Base-by-base conservation (phyloP, 2,113 vertebrate genomes). In the Solea senegalensis region DNA sequence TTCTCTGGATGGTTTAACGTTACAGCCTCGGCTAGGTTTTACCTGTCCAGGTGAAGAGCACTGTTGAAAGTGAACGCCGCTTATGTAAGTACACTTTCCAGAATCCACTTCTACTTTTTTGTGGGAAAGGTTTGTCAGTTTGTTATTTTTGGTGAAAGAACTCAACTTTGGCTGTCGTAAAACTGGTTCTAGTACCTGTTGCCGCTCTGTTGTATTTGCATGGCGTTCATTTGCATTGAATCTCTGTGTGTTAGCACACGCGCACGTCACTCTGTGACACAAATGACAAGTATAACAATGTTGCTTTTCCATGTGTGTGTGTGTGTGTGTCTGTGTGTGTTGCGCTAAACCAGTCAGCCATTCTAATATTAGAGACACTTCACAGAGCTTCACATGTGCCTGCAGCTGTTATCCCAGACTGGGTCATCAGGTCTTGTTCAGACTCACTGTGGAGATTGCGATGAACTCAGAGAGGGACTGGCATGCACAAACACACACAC, bases 1-100 rank as follows among this genome's bases (percentile, higher is more conserved):
- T 65, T 58, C 66, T 66, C 41, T 76, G 66, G 62, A 8, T 15
- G 81, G 85, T 87, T 73, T 90, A 86, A 55, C 44, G 71, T 90
- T 92, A 87, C 89, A 80, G 70, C 80, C 80, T 69, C 51, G 65
- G 68, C 21, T 7, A 50, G 63, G 76, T 76, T 82, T 80, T 89
- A 93, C 92, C 90, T 94, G 91, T 59, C 28, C 85, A 90, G 92
- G 89, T 91, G 80, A 90, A 54, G 66, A 28, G 56, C 76, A 13
- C 41, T 53, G 51, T 40, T 57, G 73, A 86, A 82, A 81, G 75
- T 55, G 46, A 81, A 62, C 50, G 14, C 57, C 49, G 39, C 59
- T 56, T 60, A 57, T 56, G 91, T 92, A 83, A 89, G 87, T 90
- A 65, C 1, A 57, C 4, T 51, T 67, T 74, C 26, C 11, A 7